Evolutionary conservation across 37 sponge, comb jelly and placozoan genomes (phyloP).

Genomic region (Petrosia ficiformis): DNA sequence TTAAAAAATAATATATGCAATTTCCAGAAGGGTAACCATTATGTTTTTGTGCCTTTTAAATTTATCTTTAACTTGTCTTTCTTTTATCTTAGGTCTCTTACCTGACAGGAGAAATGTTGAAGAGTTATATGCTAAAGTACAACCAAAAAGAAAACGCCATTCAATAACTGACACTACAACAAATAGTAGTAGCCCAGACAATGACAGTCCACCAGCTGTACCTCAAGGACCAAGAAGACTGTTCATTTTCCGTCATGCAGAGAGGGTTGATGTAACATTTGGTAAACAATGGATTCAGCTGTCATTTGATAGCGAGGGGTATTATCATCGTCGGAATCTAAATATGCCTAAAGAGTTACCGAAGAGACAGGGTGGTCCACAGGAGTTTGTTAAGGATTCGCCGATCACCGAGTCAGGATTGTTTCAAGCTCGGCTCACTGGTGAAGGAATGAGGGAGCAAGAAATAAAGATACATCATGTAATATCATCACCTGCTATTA

Average conservation of each 20-base stretch:
- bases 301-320: slow-evolving; percentile 80
- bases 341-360: slow-evolving; percentile 91
- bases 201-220: slow-evolving; percentile 23
- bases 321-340: slow-evolving; percentile 82
- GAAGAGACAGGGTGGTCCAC: slow-evolving; percentile 64
- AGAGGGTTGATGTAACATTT: slow-evolving; percentile 91
- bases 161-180: not conserved
- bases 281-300: slow-evolving; percentile 89
- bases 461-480: slow-evolving; percentile 67
- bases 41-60: not conserved
- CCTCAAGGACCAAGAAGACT: slow-evolving; percentile 66
- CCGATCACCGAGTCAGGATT: slow-evolving; percentile 87
- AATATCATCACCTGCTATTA: slow-evolving; percentile 82
- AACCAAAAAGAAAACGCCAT: slow-evolving; percentile 10
- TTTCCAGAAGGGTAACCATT: not conserved
- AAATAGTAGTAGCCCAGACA: not conserved
- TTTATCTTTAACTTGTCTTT: slow-evolving; percentile 1
- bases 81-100: slow-evolving; percentile 24
- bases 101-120: slow-evolving; percentile 57
- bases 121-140: slow-evolving; percentile 58
- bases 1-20: too few species aligned
- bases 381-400: slow-evolving; percentile 70
- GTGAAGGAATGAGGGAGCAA: slow-evolving; percentile 85
- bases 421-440: slow-evolving; percentile 77
- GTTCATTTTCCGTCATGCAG: slow-evolving; percentile 87